Conservation (phyloP, 2,797 vertebrate species). For the Delichon dasypus region DNA sequence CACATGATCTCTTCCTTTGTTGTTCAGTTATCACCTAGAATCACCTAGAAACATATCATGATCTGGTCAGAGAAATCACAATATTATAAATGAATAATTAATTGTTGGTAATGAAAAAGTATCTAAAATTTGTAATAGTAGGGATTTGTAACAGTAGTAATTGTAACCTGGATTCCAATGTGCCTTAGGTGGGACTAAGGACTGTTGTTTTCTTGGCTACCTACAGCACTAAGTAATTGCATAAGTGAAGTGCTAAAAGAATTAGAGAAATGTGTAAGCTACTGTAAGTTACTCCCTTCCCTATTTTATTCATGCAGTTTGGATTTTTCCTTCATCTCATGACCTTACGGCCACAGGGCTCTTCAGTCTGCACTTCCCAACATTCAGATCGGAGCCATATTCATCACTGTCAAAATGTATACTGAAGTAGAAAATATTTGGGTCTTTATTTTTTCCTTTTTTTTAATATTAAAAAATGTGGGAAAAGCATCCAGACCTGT, state of each 20-base stretch:
- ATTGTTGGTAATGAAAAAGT: background rate
- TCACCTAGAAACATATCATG: background rate
- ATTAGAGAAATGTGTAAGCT: background rate
- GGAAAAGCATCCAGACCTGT: background rate
- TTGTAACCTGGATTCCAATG: background rate
- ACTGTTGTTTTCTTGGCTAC: background rate
- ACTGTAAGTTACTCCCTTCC: background rate
- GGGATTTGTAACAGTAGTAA: background rate
- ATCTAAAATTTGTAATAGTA: background rate
- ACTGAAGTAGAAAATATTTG: background rate
- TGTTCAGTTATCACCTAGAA: background rate
- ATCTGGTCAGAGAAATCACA: background rate
- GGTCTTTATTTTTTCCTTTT: background rate
- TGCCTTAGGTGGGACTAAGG: background rate
- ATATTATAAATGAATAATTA: background rate
- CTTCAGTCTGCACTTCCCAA: background rate
- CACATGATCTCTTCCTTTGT: background rate
- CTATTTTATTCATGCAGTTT: background rate
- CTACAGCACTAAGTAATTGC: background rate
- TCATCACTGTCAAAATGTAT: background rate
- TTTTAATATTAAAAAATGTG: background rate
- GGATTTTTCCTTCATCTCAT: background rate
- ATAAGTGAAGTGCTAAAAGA: background rate
- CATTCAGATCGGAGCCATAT: background rate
- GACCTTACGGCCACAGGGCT: background rate